Evolutionary conservation across 2,888 invertebrate species (phyloP), one percentile per base, ranked within the genome.

Genomic region (Cetonia aurata): DNA sequence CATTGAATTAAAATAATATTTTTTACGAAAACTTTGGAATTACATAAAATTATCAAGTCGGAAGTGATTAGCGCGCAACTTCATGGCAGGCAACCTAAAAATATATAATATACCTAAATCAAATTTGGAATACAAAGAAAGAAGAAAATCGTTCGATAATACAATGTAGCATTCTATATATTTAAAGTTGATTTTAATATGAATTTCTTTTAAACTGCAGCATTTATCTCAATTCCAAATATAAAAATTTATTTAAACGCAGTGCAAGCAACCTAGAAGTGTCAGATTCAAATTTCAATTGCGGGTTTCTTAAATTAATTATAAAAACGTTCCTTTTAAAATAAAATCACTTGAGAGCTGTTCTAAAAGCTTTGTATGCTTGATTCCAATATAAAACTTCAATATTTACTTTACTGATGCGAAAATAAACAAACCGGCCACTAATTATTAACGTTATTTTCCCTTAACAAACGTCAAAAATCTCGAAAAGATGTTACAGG

Each of bases 1-100:
- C 82, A 82, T 82, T 77, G 50, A 71, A 53, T 37, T 9, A 37
- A 3, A 9, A 37, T 8, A 1, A 37, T 62, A 9, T 59, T 33
- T 46, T 12, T 1, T 17, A 55, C 13, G 12, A 53, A n/a, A 50
- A 12, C 53, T 53, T 44, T 19, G 19, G 17, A 59, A 59, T 59
- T 59, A 59, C 59, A 42, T 59, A 59, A 59, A 17, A 25, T 25
- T 25, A 25, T 25, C 25, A 25, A 25, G 25, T 25, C 3, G 25
- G 25, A 25, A 25, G 25, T 25, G 25, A 25, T 25, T 25, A 25
- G 4, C 25, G 25, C 25, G n/a, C 3, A 17, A 62, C 17, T 55
- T 3, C 15, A 33, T 10, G 15, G 3, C 1, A 42, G 37, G 44
- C 56, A 56, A 10, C 31, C 8, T 56, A 10, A 25, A 37, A 13